Evolutionary conservation across 2,797 vertebrate genomes (phyloP).

Genomic region (Malacoctenus gilli): DNA sequence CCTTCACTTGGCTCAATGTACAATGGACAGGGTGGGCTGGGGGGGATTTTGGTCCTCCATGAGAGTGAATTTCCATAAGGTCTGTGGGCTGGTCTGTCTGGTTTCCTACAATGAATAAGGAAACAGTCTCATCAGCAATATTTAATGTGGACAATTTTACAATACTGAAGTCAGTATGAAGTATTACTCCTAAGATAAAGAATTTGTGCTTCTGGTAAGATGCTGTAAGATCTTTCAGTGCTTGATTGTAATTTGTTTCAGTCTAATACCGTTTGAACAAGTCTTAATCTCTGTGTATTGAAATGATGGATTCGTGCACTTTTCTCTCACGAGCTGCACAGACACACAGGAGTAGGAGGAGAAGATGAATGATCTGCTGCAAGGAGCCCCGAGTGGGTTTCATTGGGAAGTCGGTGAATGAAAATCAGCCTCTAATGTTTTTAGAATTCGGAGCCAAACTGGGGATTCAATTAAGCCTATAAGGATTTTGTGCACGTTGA

Average conservation of each 20-base stretch:
- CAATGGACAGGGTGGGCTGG: not conserved
- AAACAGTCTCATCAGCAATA: no score
- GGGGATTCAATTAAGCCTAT: not conserved
- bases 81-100: not conserved
- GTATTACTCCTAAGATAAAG: no score
- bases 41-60: conserved; percentile 5
- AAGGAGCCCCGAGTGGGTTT: conserved; percentile 2
- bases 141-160: no score
- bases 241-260: no score
- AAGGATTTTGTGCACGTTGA: not conserved
- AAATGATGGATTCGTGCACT: no score
- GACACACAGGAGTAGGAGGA: not conserved
- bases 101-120: no score
- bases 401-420: not conserved
- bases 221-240: no score
- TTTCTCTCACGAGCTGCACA: no score
- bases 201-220: no score
- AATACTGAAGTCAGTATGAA: no score
- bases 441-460: not conserved
- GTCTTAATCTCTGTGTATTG: no score
- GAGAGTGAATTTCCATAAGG: conserved; percentile 5
- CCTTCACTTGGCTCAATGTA: conserved; percentile 1
- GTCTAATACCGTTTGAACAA: no score
- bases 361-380: not conserved
- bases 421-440: not conserved